These are phyloP conservation scores for Tauraco erythrolophus DNA, from an alignment of 2,113 vertebrate species.

Conservation along the genomic window DNA sequence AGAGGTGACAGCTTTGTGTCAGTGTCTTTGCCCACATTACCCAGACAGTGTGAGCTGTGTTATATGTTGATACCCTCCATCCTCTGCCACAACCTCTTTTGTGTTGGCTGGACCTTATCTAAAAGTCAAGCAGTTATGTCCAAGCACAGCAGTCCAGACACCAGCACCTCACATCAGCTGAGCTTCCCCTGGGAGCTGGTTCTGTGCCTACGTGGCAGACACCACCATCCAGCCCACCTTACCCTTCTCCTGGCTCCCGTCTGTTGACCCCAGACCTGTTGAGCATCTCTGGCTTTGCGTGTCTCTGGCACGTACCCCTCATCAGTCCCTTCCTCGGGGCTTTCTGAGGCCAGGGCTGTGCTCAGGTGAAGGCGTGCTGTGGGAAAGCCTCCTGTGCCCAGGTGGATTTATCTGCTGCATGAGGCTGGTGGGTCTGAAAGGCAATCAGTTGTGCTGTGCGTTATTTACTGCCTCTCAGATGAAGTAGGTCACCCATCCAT, in stretches of 20 bases:
- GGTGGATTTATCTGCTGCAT: neutral
- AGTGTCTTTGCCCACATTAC: fast-evolving
- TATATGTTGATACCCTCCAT: neutral
- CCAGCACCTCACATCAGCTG: neutral
- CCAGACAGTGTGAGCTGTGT: neutral
- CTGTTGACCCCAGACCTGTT: fast-evolving
- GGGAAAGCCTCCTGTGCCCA: neutral
- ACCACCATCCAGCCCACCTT: neutral
- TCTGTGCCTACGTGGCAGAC: neutral
- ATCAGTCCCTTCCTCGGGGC: fast-evolving
- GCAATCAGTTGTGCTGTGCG: fast-evolving
- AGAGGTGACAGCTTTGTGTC: neutral
- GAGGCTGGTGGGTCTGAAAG: neutral
- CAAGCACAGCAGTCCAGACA: neutral
- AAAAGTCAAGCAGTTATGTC: neutral
- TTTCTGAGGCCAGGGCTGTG: neutral
- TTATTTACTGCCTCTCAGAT: neutral
- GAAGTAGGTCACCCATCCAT: neutral
- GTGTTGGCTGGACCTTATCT: neutral
- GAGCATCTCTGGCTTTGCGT: neutral
- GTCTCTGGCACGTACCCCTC: neutral
- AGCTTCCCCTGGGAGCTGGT: neutral
- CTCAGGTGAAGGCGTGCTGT: neutral
- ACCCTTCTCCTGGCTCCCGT: fast-evolving
- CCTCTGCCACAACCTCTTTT: neutral